These are phyloP conservation scores for Dryobates pubescens DNA, from an alignment of 2,797 vertebrate species.

Conservation along the genomic window DNA sequence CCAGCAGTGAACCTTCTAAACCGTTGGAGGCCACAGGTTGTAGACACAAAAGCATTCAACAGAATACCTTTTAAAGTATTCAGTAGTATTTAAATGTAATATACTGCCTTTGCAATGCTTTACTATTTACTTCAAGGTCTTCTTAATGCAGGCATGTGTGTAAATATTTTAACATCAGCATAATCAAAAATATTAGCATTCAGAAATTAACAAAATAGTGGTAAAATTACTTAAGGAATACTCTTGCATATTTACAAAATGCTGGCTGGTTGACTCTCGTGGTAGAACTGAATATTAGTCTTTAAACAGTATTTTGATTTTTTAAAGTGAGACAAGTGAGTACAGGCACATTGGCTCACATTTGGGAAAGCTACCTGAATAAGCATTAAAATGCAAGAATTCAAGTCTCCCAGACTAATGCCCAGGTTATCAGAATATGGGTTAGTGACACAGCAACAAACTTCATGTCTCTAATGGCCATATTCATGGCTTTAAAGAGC, in stretches of 20 bases:
- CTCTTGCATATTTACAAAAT: neutral
- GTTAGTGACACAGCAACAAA: neutral
- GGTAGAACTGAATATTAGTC: neutral
- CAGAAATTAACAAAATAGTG: neutral
- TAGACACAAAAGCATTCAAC: neutral
- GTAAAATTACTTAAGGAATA: neutral
- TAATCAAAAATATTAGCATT: neutral
- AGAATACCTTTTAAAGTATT: neutral
- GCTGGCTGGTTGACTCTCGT: neutral
- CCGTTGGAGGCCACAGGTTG: neutral
- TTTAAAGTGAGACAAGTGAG: neutral
- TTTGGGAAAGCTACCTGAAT: neutral
- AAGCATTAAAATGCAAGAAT: neutral
- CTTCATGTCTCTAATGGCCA: neutral
- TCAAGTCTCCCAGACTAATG: neutral
- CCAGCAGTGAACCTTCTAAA: neutral
- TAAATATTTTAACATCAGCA: neutral
- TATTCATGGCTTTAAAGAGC: neutral
- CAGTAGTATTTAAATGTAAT: neutral
- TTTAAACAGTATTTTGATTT: neutral
- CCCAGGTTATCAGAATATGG: neutral
- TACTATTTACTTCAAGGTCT: neutral
- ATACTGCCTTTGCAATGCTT: neutral
- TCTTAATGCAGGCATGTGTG: neutral
- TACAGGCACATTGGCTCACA: neutral